Percentiles rank a stretch among this genome's conserved stretches.
These are phyloP conservation scores for Misgurnus mizolepis DNA, from an alignment of 2,113 vertebrate species.

Conservation along the genomic window DNA sequence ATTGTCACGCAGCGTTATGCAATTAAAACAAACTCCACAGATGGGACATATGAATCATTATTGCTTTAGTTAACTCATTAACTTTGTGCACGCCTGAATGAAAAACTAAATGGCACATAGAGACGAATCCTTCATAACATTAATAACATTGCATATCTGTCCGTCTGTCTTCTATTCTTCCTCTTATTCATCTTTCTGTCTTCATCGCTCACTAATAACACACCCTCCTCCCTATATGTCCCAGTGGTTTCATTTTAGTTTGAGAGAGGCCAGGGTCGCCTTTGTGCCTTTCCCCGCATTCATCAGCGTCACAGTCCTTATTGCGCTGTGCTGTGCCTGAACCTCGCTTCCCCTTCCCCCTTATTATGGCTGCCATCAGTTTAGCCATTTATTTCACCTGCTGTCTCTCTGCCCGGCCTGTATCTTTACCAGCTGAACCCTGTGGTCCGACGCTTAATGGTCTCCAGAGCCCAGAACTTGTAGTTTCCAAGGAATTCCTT, in stretches of 20 bases:
- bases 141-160: conserved; percentile 66
- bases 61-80: conserved; percentile 4
- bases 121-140: not conserved
- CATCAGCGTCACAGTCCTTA: conserved; percentile 80
- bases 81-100: too few relatives aligned
- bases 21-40: conserved; percentile 19
- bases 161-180: conserved; percentile 69
- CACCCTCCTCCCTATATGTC: conserved; percentile 66
- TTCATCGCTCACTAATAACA: conserved; percentile 73
- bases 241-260: conserved; percentile 78
- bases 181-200: conserved; percentile 65
- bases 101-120: not conserved
- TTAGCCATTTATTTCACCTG: conserved; percentile 77
- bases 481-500: conserved; percentile 37
- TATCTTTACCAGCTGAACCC: conserved; percentile 74
- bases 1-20: conserved; percentile 31
- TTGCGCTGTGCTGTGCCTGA: conserved; percentile 74
- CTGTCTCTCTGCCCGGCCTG: conserved; percentile 62
- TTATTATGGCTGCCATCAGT: conserved; percentile 76
- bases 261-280: conserved; percentile 74
- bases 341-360: conserved; percentile 52
- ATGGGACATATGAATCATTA: conserved; percentile 13
- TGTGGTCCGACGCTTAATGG: conserved; percentile 70
- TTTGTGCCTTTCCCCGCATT: conserved; percentile 75
- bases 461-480: conserved; percentile 61